phyloP scores from a whole-genome alignment of 1,140 invertebrate genomes.

The Aphelinus certus region DNA sequence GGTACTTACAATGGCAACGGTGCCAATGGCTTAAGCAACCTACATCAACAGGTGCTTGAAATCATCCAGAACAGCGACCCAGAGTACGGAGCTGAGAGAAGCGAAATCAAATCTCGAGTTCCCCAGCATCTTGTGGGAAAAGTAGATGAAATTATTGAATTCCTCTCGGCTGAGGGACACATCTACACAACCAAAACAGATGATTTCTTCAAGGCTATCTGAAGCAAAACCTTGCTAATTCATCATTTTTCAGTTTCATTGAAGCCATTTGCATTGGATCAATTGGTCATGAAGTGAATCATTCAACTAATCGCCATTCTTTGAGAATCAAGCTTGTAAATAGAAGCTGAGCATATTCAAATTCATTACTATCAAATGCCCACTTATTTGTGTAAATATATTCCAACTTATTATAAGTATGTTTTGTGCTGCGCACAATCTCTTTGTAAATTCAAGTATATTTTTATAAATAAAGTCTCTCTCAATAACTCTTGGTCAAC shows the following conservation, averaged over 20 bases:
- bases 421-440: no score
- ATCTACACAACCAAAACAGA: constrained; percentile 64
- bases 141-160: constrained; percentile 59
- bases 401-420: no score
- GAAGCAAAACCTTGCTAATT: constrained; percentile 32
- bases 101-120: constrained; percentile 46
- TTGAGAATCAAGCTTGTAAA: no score
- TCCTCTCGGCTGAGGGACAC: constrained; percentile 61
- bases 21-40: constrained; percentile 43
- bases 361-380: no score
- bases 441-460: no score
- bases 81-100: constrained; percentile 57
- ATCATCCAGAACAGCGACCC: constrained; percentile 52
- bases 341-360: no score
- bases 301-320: no score
- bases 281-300: not conserved
- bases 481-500: no score
- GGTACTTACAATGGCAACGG: not conserved
- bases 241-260: not conserved
- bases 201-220: constrained; percentile 61
- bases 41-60: constrained; percentile 54
- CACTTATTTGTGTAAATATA: no score
- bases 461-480: no score
- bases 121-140: constrained; percentile 42
- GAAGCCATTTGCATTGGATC: not conserved